Base-by-base conservation (phyloP, 2,888 invertebrate genomes). In the Volucella inanis region DNA sequence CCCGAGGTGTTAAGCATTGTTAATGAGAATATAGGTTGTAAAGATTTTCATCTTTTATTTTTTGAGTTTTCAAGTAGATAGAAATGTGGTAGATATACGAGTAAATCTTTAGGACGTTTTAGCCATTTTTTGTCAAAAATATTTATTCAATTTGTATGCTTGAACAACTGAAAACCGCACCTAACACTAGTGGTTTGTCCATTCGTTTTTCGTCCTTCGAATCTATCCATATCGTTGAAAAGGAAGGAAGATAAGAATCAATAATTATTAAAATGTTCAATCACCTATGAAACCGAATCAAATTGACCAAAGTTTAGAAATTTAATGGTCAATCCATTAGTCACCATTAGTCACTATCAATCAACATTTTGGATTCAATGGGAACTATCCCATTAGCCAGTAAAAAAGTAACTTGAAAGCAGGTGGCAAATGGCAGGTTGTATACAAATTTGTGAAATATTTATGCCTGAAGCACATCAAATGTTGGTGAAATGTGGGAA, bases 291-390 rank as follows among this genome's bases (percentile, higher is more conserved):
- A 50, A 18, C 11, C 38, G 8, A 45, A 14, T 18, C 50, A 12
- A 76, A 76, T 22, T 76, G 75, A 76, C 59, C 52, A 11, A 38
- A 11, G 67, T 50, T 67, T 50, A 50, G 50, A 2, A 15, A 12
- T 38, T 47, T 43, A 39, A 64, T 64, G 55, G 15, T 6, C 14
- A 22, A 14, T 57, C 57, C 22, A 49, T 75, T 50, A 65, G 65
- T 52, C 57, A 67, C 57, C 14, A 49, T 75, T 50, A 65, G 65
- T 52, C 57, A 67, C 65, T 31, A 76, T 76, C 76, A 67, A 67
- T 76, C 67, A 76, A 57, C 6, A 38, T 31, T n/a, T 52, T 31
- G 10, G 15, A 41, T 18, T n/a, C 38, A 45, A 72, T 62, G 45
- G 15, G 52, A 45, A 15, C 43, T n/a, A 52, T 38, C 8, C 18